phyloP scores from a whole-genome alignment of 2,888 invertebrate genomes.

The Limenitis camilla region DNA sequence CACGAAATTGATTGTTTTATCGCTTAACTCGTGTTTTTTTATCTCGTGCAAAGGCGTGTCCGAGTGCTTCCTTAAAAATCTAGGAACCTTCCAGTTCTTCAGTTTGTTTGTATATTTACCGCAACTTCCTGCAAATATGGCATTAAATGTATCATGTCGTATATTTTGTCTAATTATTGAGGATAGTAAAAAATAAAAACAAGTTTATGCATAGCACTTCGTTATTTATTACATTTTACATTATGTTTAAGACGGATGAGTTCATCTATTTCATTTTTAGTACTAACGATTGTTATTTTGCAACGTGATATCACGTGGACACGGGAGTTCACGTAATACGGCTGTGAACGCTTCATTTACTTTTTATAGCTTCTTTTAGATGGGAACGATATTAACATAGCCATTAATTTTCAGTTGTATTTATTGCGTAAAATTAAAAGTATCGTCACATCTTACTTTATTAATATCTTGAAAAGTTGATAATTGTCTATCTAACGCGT shows the following conservation, averaged over 20 bases:
- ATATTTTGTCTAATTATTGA: not conserved
- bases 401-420: no score
- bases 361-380: constrained; percentile 6
- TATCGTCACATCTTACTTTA: no score
- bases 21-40: constrained; percentile 57
- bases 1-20: constrained; percentile 52
- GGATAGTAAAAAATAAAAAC: not conserved
- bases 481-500: constrained; percentile 26
- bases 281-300: constrained; percentile 7
- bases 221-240: no score
- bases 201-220: no score
- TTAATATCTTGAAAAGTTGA: no score
- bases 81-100: constrained; percentile 81
- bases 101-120: constrained; percentile 74
- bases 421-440: no score
- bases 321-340: constrained; percentile 7
- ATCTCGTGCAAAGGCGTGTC: no score
- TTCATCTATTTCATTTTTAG: constrained; percentile 4
- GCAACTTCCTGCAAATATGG: constrained; percentile 67
- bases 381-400: not conserved
- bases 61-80: constrained; percentile 77
- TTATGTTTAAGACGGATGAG: not conserved
- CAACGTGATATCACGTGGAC: not conserved
- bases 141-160: not conserved
- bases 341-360: not conserved